Evolutionary conservation across 2,113 vertebrate genomes (phyloP), one percentile per base, ranked within the genome.

Genomic region (Sapayoa aenigma): DNA sequence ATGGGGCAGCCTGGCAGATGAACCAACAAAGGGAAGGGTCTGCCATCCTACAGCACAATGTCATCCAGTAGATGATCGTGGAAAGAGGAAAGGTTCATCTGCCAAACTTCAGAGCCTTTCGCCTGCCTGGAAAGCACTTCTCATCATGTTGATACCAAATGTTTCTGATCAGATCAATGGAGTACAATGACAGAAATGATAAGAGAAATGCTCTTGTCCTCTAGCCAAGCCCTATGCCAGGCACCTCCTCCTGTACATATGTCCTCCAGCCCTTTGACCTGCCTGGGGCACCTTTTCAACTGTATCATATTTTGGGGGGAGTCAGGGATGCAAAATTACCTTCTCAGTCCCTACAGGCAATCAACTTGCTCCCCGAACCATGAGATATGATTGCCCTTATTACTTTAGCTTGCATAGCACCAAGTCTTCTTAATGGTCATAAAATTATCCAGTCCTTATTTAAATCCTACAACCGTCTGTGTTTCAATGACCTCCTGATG

Each of bases 361-460:
- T 95, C 96, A 95, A 18, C 94, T 92, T 86, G 90, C 86, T 97
- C 89, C 95, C 52, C 25, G 58, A 94, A 96, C 91, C 96, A 96
- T 92, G 93, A 91, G 90, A 94, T 90, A 92, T 52, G 82, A 97
- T 90, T 95, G 86, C 93, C 84, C 93, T 96, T 95, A 95, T 96
- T 97, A 97, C 95, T 97, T 88, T 79, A 94, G 93, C 88, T 91
- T 77, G 95, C 95, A 69, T 90, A 87, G 90, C 82, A 94, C 89
- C 31, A 2, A 97, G 81, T 72, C 93, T 88, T 63, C 75, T 91
- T 97, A 97, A 97, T 96, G 93, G 90, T 93, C 95, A 93, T 96
- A 88, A 97, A 96, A 95, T 97, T 97, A 96, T 77, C 93, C 73
- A 92, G 83, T 85, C 85, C 89, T 97, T 97, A 96, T 97, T 97